phyloP scores from a whole-genome alignment of 2,113 vertebrate genomes.

The Siniperca knerii region DNA sequence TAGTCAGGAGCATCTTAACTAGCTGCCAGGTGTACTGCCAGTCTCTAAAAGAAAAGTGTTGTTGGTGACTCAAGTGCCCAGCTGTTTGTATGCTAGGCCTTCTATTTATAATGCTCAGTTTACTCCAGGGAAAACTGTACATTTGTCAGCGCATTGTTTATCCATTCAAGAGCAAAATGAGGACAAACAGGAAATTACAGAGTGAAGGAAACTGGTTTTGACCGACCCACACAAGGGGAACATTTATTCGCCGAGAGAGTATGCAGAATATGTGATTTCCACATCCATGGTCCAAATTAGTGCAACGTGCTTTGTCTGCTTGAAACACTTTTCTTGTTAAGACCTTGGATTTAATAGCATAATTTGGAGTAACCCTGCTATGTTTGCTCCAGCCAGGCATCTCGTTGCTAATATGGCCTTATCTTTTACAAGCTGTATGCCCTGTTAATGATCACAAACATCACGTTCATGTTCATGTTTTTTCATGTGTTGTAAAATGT shows the following conservation, averaged over 20 bases:
- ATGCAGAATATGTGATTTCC: constrained; percentile 41
- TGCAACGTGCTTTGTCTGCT: constrained; percentile 60
- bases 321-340: constrained; percentile 72
- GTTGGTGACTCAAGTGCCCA: constrained; percentile 3
- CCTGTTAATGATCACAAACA: constrained; percentile 65
- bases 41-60: neutral
- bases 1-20: neutral
- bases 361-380: constrained; percentile 59
- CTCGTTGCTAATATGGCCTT: constrained; percentile 74
- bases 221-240: constrained; percentile 33
- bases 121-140: constrained; percentile 12
- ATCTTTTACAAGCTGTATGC: constrained; percentile 69
- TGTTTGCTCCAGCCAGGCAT: constrained; percentile 65
- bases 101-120: constrained; percentile 12
- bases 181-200: constrained; percentile 51
- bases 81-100: constrained; percentile 2
- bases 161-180: constrained; percentile 19
- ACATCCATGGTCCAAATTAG: constrained; percentile 53
- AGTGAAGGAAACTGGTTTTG: constrained; percentile 30
- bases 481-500: constrained; percentile 65
- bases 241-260: constrained; percentile 17
- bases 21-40: constrained; percentile 11
- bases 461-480: constrained; percentile 43
- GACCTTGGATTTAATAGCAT: constrained; percentile 68
- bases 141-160: constrained; percentile 30